A percentile compares a stretch with the other conserved stretches of the same genome.
Conservation (phyloP, 2,888 invertebrate genomes). For the Dysmachus trigonus region DNA sequence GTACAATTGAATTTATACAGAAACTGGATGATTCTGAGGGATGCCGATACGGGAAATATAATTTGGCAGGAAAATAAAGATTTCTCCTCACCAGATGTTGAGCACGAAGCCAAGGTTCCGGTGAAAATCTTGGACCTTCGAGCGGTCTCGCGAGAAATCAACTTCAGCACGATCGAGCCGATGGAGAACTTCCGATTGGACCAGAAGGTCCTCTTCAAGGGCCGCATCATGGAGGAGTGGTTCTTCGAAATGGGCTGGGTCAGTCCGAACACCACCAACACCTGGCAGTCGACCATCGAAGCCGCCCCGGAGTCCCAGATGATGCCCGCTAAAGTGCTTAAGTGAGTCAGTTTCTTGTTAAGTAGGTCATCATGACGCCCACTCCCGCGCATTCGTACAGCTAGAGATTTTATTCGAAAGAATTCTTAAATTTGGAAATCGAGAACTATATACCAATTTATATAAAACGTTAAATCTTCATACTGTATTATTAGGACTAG, state of each 20-base stretch:
- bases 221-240: slow-evolving; percentile 97
- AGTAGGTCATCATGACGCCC: not conserved
- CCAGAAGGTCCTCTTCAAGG: slow-evolving; percentile 82
- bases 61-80: slow-evolving; percentile 98
- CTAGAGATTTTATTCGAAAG: not conserved
- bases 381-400: not conserved
- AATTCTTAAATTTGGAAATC: not conserved
- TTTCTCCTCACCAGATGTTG: slow-evolving; percentile 85
- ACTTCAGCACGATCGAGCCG: slow-evolving; percentile 88
- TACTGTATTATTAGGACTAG: too few relatives aligned
- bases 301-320: slow-evolving; percentile 99
- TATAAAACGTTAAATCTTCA: too few relatives aligned
- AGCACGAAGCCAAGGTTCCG: slow-evolving; percentile 97
- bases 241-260: slow-evolving; percentile 99
- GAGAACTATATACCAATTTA: too few relatives aligned
- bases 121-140: slow-evolving; percentile 95
- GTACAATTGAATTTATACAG: slow-evolving; percentile 46
- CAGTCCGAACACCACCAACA: slow-evolving; percentile 97
- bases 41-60: slow-evolving; percentile 92
- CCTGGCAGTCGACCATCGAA: slow-evolving; percentile 98
- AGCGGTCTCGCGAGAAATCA: slow-evolving; percentile 88
- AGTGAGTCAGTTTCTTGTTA: slow-evolving; percentile 68
- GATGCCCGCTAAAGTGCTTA: slow-evolving; percentile 99
- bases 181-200: slow-evolving; percentile 97
- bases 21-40: slow-evolving; percentile 98